Evolutionary conservation across 2,888 invertebrate genomes (phyloP).

Genomic region (Alloplasta piceator): DNA sequence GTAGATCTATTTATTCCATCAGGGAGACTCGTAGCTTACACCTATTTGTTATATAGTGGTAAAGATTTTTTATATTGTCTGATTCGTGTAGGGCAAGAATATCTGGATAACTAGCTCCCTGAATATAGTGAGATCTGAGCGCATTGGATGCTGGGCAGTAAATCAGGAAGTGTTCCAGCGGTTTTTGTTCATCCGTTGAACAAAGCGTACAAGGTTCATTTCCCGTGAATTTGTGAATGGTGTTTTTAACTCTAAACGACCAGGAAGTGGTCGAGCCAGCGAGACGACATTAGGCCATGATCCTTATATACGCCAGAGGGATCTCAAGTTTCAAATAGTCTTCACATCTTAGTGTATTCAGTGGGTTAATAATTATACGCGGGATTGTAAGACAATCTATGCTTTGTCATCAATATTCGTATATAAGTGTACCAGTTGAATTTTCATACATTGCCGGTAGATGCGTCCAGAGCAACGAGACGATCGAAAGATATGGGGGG

Average conservation of each 20-base stretch:
- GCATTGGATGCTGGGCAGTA: neutral
- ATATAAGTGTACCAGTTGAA: neutral
- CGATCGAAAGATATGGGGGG: too few relatives aligned
- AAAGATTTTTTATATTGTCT: too few relatives aligned
- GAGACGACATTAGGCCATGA: neutral
- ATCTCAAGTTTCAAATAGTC: neutral
- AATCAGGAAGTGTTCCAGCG: neutral
- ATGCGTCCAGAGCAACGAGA: too few relatives aligned
- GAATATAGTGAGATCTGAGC: neutral
- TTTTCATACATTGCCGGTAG: neutral
- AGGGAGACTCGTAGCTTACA: neutral
- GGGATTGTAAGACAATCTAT: neutral
- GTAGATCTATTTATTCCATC: too few relatives aligned
- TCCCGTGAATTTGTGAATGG: neutral
- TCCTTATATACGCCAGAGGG: neutral
- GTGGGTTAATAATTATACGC: slow-evolving; percentile 5
- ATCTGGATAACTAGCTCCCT: too few relatives aligned
- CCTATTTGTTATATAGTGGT: neutral
- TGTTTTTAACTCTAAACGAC: neutral
- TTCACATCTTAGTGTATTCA: neutral
- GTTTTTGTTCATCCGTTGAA: neutral
- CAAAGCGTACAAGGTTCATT: neutral
- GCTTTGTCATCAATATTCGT: too few relatives aligned
- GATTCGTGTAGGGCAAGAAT: too few relatives aligned
- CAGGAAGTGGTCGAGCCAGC: too few relatives aligned